Evolutionary conservation across 2,888 invertebrate genomes (phyloP).

Genomic region (Machimus rusticus): DNA sequence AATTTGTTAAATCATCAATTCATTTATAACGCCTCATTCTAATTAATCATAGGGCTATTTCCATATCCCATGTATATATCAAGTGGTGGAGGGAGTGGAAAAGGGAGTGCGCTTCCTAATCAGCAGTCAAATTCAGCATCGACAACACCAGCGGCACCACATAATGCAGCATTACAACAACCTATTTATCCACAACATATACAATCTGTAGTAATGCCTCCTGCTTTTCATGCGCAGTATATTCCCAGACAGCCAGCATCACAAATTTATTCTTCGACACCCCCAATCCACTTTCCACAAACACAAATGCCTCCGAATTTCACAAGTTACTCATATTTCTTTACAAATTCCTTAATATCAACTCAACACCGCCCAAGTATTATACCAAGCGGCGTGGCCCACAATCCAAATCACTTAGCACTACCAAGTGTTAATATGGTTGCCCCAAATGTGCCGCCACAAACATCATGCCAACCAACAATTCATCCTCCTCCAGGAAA

Average conservation of each 20-base stretch:
- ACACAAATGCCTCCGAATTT: constrained; percentile 17
- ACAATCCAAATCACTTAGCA: not conserved
- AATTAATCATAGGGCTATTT: constrained; percentile 22
- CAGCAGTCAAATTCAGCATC: constrained; percentile 41
- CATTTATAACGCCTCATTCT: not conserved
- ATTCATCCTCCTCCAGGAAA: not conserved
- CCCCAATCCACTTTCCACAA: not conserved
- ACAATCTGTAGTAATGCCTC: constrained; percentile 47
- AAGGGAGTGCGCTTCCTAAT: constrained; percentile 55
- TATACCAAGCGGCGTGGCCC: not conserved
- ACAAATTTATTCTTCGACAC: not conserved
- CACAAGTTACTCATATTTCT: not conserved
- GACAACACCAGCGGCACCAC: constrained; percentile 48
- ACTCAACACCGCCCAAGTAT: constrained; percentile 7
- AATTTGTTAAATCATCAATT: not conserved
- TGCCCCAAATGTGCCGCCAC: not conserved
- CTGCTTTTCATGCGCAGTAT: not conserved
- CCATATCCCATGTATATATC: constrained; percentile 56
- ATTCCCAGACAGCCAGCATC: not conserved
- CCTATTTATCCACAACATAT: constrained; percentile 45
- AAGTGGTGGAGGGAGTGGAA: constrained; percentile 60
- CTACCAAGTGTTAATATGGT: not conserved
- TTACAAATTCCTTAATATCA: constrained; percentile 8
- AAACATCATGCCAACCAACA: not conserved
- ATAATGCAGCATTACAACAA: constrained; percentile 49